Conservation (phyloP, 2,888 invertebrate species). For the Drepana falcataria region DNA sequence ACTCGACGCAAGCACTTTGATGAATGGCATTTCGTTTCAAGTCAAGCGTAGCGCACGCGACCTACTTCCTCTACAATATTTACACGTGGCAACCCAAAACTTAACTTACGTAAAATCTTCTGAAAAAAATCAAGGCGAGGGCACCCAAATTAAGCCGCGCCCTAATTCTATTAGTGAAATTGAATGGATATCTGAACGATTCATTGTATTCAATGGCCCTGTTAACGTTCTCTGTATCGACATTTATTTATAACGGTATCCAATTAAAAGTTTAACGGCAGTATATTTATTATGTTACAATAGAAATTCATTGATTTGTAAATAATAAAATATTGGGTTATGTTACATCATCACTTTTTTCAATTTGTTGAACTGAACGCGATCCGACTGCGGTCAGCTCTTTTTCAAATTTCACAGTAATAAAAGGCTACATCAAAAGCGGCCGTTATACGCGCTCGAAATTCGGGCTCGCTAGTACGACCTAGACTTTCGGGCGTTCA, state of each 20-base stretch:
- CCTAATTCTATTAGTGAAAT: constrained; percentile 20
- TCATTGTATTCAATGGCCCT: constrained; percentile 6
- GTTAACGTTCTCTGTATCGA: constrained; percentile 4
- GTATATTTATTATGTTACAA: background rate
- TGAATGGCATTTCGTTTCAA: constrained; percentile 23
- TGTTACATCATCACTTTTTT: background rate
- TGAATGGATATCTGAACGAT: constrained; percentile 23
- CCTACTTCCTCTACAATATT: constrained; percentile 5
- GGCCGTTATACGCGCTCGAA: no score
- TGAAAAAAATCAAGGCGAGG: constrained; percentile 15
- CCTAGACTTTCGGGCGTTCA: no score
- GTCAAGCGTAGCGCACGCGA: constrained; percentile 14
- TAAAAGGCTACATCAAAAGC: no score
- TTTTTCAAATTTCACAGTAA: no score
- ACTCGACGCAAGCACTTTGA: constrained; percentile 22
- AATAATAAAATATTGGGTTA: background rate
- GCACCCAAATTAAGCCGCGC: constrained; percentile 22
- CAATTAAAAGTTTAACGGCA: background rate
- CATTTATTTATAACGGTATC: background rate
- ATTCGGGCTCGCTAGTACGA: no score
- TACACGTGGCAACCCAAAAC: constrained; percentile 12
- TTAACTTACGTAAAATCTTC: constrained; percentile 23
- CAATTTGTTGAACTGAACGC: background rate
- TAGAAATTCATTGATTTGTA: background rate
- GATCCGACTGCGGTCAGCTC: no score